These are phyloP conservation scores for Sebastiscus albofasciatus DNA, from an alignment of 2,797 vertebrate genomes.

Conservation along the genomic window DNA sequence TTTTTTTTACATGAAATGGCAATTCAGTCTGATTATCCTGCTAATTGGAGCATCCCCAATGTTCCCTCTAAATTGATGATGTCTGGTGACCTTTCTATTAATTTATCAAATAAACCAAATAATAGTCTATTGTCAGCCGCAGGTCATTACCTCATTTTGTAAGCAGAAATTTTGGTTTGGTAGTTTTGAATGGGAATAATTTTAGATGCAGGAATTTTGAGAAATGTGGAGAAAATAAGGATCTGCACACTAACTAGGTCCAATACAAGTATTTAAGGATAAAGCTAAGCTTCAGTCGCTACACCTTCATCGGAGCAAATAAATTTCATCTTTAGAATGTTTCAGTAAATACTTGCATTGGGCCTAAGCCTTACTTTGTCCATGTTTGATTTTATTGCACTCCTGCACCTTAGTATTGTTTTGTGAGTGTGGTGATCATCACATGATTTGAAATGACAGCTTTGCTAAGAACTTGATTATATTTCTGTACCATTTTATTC, in stretches of 20 bases:
- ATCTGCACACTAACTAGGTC: background rate
- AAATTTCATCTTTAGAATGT: background rate
- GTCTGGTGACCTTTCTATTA: constrained; percentile 2
- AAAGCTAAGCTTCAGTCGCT: background rate
- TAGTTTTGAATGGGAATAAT: background rate
- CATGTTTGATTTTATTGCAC: background rate
- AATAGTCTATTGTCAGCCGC: background rate
- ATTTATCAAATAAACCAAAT: constrained; percentile 25
- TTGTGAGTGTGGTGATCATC: background rate
- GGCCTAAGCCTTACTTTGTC: background rate
- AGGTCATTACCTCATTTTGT: background rate
- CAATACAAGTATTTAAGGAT: background rate
- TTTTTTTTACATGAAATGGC: constrained; percentile 2
- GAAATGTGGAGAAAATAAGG: background rate
- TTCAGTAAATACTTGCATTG: background rate
- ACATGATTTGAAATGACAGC: background rate
- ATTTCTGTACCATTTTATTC: background rate
- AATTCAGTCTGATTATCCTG: constrained; percentile 19
- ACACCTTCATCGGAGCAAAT: background rate
- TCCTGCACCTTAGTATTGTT: background rate
- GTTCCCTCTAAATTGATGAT: constrained; percentile 13
- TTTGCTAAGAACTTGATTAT: background rate
- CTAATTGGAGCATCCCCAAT: constrained; percentile 23
- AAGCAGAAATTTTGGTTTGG: background rate
- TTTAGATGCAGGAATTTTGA: background rate